Percentiles rank a stretch among this genome's conserved stretches.
These are phyloP conservation scores for Zygogramma bicolorata DNA, from an alignment of 2,888 invertebrate species.

Conservation along the genomic window DNA sequence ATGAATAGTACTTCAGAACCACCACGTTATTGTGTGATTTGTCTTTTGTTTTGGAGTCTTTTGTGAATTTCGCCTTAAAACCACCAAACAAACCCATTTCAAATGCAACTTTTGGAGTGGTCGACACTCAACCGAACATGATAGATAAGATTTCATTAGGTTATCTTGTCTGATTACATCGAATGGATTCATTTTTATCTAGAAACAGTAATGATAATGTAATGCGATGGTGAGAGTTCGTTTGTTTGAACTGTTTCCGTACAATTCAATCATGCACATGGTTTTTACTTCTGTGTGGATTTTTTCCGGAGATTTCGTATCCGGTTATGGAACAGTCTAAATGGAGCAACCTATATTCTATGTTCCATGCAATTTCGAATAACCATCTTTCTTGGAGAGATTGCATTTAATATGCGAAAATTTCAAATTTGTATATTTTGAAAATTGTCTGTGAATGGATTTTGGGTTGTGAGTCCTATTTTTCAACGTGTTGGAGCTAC, in stretches of 20 bases:
- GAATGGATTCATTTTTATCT: not conserved
- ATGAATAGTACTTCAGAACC: slow-evolving; percentile 49
- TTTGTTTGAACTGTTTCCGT: not conserved
- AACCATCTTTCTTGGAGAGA: no score
- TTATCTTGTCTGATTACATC: slow-evolving; percentile 12
- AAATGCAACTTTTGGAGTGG: slow-evolving; percentile 20
- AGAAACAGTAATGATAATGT: not conserved
- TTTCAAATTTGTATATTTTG: no score
- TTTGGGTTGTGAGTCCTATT: no score
- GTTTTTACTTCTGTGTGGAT: no score
- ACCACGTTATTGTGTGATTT: slow-evolving; percentile 47
- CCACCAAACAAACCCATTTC: slow-evolving; percentile 56
- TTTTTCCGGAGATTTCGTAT: no score
- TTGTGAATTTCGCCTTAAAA: slow-evolving; percentile 55
- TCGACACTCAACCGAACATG: not conserved
- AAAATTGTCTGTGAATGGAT: no score
- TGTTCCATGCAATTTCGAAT: no score
- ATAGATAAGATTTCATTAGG: not conserved
- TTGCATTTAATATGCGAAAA: no score
- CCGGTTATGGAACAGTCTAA: no score
- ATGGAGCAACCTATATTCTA: no score
- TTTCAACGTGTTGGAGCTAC: no score
- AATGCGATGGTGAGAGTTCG: not conserved
- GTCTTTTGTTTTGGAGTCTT: slow-evolving; percentile 37
- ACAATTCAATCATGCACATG: no score